phyloP scores from a whole-genome alignment of 2,113 vertebrate species.

The Semicossyphus pulcher region DNA sequence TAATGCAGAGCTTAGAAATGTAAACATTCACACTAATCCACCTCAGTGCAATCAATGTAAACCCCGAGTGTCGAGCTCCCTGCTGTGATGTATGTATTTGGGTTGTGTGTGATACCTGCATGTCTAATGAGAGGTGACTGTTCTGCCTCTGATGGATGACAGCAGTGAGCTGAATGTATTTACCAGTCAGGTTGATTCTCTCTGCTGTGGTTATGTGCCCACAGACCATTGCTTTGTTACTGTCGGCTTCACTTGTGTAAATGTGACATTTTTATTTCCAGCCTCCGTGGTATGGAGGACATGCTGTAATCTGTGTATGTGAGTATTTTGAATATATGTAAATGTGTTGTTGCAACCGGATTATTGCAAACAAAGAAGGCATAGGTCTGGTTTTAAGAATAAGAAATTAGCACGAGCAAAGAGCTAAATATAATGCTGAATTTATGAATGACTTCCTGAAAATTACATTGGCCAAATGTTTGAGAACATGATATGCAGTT shows the following conservation, averaged over 20 bases:
- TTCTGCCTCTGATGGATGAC: slow-evolving; percentile 29
- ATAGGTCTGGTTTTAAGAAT: no score
- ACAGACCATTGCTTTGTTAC: slow-evolving; percentile 9
- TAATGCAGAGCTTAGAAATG: slow-evolving; percentile 3
- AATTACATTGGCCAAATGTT: no score
- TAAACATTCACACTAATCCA: slow-evolving; percentile 27
- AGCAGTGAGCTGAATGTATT: slow-evolving; percentile 21
- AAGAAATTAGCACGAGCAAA: no score
- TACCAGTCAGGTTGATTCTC: slow-evolving; percentile 44
- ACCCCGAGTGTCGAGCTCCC: background rate
- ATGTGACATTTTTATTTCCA: background rate
- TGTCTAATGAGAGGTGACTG: slow-evolving; percentile 55
- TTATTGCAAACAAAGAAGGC: no score
- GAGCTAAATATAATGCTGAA: no score
- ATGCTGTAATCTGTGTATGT: no score
- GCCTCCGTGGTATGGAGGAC: background rate
- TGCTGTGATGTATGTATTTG: slow-evolving; percentile 25
- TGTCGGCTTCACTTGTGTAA: slow-evolving; percentile 1
- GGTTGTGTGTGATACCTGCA: slow-evolving; percentile 24
- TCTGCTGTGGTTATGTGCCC: slow-evolving; percentile 12
- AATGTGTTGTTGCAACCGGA: background rate
- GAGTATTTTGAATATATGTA: background rate
- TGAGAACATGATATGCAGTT: no score
- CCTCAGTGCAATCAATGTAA: slow-evolving; percentile 26
- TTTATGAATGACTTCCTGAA: no score